Evolutionary conservation across 2,797 vertebrate species (phyloP), one percentile per base, ranked within the genome.

Genomic region (Iguana delicatissima): DNA sequence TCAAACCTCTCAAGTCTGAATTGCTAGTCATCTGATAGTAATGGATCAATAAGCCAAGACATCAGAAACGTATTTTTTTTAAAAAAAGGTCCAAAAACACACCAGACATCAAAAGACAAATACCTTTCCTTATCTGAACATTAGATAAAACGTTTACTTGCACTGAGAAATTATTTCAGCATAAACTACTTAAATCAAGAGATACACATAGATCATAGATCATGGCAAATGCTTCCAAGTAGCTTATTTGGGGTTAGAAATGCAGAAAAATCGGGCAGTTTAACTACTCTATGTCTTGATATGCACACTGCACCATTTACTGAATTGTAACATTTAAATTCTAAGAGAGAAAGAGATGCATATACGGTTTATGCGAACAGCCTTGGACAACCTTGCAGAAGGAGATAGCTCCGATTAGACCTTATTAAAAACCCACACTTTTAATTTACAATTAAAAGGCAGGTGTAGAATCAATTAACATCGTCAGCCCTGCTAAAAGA

Each of bases 401-500:
- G 38, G 55, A 86, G 69, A 77, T 26, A 38, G 42, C 72, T 62
- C 67, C 24, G 24, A 77, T 42, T 24, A 67, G 72, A 77, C 76
- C 42, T 83, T 67, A 69, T 26, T 57, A 83, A 87, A 87, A 57
- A 69, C 22, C 46, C 80, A 10, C 57, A 35, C 50, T 84, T 84
- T 42, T 87, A 55, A 69, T 83, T 42, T 72, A 84, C 83, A 85
- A 64, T 55, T 85, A 69, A 89, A 76, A 89, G 62, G n/a, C 76
- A 72, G 62, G 50, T 89, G 83, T 69, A 32, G 46, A 80, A 57
- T 38, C 89, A 85, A 80, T 89, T 89, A 67, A 50, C n/a, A 18
- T 2, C 22, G 57, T n/a, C 69, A 83, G 38, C 2, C 26, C 35
- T 55, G 50, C 8, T 80, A 35, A 18, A 73, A 64, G 22, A 52